These are phyloP conservation scores for Cynopterus sphinx DNA, from an alignment of 2,797 vertebrate genomes.

Conservation along the genomic window DNA sequence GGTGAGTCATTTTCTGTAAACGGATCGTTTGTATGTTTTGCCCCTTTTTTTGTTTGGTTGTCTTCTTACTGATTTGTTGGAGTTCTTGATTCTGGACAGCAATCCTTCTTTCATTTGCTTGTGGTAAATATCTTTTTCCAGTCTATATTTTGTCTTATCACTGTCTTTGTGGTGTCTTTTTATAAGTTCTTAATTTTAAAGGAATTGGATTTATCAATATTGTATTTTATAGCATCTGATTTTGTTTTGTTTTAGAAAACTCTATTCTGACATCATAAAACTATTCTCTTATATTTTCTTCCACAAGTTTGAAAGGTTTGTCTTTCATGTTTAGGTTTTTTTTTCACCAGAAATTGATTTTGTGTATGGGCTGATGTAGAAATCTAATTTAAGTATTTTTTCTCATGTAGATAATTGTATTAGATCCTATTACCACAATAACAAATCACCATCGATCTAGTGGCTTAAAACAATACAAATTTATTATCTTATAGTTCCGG, in stretches of 20 bases:
- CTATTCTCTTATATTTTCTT: neutral
- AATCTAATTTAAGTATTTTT: conserved; percentile 32
- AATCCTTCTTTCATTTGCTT: neutral
- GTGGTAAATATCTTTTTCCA: neutral
- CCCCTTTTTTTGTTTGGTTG: neutral
- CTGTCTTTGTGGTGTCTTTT: neutral
- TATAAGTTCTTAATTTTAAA: neutral
- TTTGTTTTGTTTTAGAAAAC: neutral
- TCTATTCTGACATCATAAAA: conserved; percentile 7
- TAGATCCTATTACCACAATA: neutral
- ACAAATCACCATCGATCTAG: neutral
- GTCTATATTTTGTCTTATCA: neutral
- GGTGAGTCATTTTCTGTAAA: neutral
- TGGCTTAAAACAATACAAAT: neutral
- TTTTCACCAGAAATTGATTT: neutral
- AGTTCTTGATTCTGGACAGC: neutral
- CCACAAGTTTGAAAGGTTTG: neutral
- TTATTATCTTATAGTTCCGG: neutral
- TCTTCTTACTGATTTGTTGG: neutral
- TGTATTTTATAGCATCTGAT: neutral
- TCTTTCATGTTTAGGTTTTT: neutral
- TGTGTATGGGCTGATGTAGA: neutral
- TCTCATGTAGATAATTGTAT: neutral
- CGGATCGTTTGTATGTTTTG: neutral
- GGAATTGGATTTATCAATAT: neutral